Evolutionary conservation across 1,140 invertebrate genomes (phyloP), one percentile per base, ranked within the genome.

Genomic region (Cyclina sinensis): DNA sequence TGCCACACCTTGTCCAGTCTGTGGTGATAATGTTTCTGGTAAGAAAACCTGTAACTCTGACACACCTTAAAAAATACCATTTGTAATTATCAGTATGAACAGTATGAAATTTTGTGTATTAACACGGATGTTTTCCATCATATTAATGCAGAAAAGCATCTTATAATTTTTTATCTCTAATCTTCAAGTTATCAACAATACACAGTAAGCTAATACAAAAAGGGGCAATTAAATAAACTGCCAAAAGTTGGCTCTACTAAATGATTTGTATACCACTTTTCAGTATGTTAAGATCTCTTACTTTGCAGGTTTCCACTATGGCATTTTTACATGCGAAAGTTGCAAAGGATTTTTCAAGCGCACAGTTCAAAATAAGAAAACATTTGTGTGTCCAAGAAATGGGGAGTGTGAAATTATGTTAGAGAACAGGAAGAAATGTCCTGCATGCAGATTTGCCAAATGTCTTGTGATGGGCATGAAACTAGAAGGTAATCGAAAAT

Each of bases 271-370:
- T n/a, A n/a, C n/a, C n/a, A n/a, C n/a, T n/a, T n/a, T n/a, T n/a
- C n/a, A n/a, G n/a, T n/a, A n/a, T n/a, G n/a, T n/a, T n/a, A n/a
- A n/a, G n/a, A 43, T 7, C 43, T 57, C 18, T 57, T 51, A 18
- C 54, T 0, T 91, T 92, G 11, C 91, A 95, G 95, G 95, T 87
- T 96, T 95, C 86, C 95, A 96, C 86, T 96, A 96, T 92, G 95
- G 95, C 16, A 99, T 99, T 91, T 99, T 99, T 95, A 99, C 98
- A 16, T 99, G 99, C 96, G 99, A 99, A 94, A 99, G 98, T 16
- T 99, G 96, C 92, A 99, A 99, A 96, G 99, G 99, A 4, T 99
- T 99, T 95, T 99, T 99, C 96, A 99, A 99, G 95, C 97, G 99
- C 89, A 99, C 98, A 59, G 99, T 99, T 5, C 99, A 99, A 96